Conservation (phyloP, 2,113 vertebrate genomes). For the Tupaia tana region DNA sequence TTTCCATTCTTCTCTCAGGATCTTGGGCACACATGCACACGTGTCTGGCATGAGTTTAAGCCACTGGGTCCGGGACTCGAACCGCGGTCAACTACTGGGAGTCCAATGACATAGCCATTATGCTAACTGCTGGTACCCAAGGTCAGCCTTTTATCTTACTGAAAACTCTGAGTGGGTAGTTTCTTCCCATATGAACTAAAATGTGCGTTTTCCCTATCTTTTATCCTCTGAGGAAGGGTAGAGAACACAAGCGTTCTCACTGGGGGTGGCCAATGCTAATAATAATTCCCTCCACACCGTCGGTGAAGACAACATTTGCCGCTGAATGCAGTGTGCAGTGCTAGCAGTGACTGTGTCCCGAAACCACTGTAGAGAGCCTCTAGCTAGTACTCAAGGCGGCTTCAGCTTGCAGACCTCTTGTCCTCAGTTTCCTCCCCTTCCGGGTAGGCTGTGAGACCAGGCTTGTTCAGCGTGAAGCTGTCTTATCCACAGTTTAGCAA, state of each 20-base stretch:
- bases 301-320: rapidly evolving
- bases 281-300: not conserved
- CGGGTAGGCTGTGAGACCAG: not conserved
- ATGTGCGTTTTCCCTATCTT: not conserved
- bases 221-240: no score
- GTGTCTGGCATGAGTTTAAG: no score
- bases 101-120: no score
- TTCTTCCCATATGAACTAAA: not conserved
- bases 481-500: slow-evolving; percentile 63
- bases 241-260: not conserved
- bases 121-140: no score
- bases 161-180: not conserved
- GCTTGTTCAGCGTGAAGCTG: not conserved
- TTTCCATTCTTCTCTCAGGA: no score
- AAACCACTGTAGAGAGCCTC: rapidly evolving
- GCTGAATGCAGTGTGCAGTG: rapidly evolving
- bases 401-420: rapidly evolving
- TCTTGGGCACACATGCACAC: no score
- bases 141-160: not conserved
- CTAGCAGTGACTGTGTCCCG: rapidly evolving
- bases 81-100: no score
- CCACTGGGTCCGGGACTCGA: no score
- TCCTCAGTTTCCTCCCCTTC: not conserved
- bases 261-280: rapidly evolving
- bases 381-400: rapidly evolving